A percentile compares a stretch with the other conserved stretches of the same genome.
Evolutionary conservation across 2,113 vertebrate species (phyloP).

Genomic region (Ceuthmochares aereus): DNA sequence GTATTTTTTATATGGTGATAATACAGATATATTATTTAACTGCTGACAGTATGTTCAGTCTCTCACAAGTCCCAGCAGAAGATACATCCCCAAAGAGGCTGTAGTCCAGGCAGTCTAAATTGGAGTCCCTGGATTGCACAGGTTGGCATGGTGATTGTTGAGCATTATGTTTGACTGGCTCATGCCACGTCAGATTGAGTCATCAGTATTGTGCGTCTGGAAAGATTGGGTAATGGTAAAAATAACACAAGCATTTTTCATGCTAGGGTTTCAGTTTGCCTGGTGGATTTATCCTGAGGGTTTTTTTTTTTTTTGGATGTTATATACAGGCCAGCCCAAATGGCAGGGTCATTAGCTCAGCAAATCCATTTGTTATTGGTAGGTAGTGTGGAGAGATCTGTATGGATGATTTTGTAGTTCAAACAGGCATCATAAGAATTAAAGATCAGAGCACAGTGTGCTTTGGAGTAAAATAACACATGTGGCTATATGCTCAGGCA

Average conservation of each 20-base stretch:
- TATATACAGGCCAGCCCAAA: background rate
- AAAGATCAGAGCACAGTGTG: background rate
- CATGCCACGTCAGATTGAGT: background rate
- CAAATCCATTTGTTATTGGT: background rate
- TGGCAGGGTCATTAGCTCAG: background rate
- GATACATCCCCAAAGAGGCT: background rate
- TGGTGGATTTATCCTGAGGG: background rate
- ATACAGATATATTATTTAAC: conserved; percentile 35
- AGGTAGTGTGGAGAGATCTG: background rate
- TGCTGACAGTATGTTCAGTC: conserved; percentile 4
- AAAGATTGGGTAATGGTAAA: background rate
- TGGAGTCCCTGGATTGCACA: background rate
- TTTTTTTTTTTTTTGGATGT: background rate
- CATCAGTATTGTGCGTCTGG: background rate
- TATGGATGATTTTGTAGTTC: conserved; percentile 9
- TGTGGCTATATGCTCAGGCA: background rate
- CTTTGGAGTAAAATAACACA: conserved; percentile 23
- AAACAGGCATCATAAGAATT: background rate
- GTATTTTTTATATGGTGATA: conserved; percentile 33
- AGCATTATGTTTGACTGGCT: background rate
- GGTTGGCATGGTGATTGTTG: background rate
- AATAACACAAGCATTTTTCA: background rate
- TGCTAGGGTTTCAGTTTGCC: background rate
- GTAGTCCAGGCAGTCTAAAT: background rate
- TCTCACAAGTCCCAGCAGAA: background rate